Evolutionary conservation across 2,888 invertebrate genomes (phyloP), one percentile per base, ranked within the genome.

Genomic region (Lasioglossum oenotherae): DNA sequence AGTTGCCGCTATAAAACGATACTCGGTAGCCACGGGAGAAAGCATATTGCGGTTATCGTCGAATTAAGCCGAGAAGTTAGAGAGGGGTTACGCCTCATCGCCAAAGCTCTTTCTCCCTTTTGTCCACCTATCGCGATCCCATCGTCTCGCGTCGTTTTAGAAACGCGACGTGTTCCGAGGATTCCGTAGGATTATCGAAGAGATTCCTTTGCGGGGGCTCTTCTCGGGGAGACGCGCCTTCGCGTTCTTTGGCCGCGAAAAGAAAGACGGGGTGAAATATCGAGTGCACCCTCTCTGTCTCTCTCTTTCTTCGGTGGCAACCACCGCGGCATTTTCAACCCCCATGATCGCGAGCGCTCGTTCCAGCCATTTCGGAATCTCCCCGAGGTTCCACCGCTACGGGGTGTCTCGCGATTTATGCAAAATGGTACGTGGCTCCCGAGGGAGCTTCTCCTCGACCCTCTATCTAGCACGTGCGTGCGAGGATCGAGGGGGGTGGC

Each of bases 381-480:
- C 93, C 93, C 92, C 89, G 93, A 93, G 93, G 93, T 94, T 93
- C 87, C 88, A 75, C 87, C 92, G 89, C 91, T 90, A 90, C 93
- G 92, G 94, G 93, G 94, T 95, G 93, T 94, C 94, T 94, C 93
- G 94, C 94, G 94, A 95, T 94, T 95, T 95, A 95, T 95, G 94
- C 95, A 95, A 95, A 95, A 94, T 94, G 94, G 93, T 93, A 94
- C 93, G 94, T 90, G 92, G 92, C 93, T 94, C 94, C 94, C 94
- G 72, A 71, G 93, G 93, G 95, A 94, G 92, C 90, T 92, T 88
- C 92, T 92, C 90, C 67, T 88, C 92, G 92, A 93, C 93, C 93
- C 92, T 93, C 92, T 86, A 92, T 92, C 92, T 89, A 92, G 93
- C 94, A 93, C 94, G 94, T 93, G 94, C 93, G 94, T 93, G 93